Base-by-base conservation (phyloP, 2,113 vertebrate species). In the Cyprinodon variegatus region DNA sequence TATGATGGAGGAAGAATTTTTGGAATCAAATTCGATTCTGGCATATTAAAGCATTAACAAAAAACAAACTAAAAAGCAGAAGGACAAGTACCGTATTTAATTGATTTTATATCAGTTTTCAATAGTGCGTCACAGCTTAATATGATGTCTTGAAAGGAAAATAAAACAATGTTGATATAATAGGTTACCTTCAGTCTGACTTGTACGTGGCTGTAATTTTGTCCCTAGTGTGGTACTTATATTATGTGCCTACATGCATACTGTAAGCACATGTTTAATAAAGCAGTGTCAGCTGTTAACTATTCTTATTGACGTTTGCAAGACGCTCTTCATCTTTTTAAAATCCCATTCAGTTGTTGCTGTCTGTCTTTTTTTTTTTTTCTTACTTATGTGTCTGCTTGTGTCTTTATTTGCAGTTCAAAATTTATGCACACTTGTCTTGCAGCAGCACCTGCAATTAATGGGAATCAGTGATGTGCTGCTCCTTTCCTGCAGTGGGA, bases 181-280 rank as follows among this genome's bases (percentile, higher is more conserved):
- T 88, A 87, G 86, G 82, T 68, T 65, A 78, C 77, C 74, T 83
- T 82, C 65, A 65, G 66, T 84, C 80, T 74, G 68, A 20, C 86
- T 85, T 65, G 68, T 65, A 86, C 86, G 72, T 83, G 79, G 87
- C 90, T 88, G 91, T 92, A 91, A 92, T 90, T 91, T 89, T 77
- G 89, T 92, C 92, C 90, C 90, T 57, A 64, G 88, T 86, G 92
- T 79, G 61, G 82, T 69, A 17, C 53, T 70, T 72, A 64, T 65
- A 70, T 73, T 63, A 41, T 36, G n/a, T 7, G 20, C 65, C 72
- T 60, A 70, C 8, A 14, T 43, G 64, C 39, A 39, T 60, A 70
- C 45, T 70, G 71, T 86, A 83, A 78, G 80, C 82, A 81, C 76
- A 85, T 85, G 63, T 88, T 85, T 82, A 83, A 89, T 87, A 86